Percentiles rank a stretch among this genome's conserved stretches.
Conservation (phyloP, 2,113 vertebrate species). For the Pluvianellus socialis region DNA sequence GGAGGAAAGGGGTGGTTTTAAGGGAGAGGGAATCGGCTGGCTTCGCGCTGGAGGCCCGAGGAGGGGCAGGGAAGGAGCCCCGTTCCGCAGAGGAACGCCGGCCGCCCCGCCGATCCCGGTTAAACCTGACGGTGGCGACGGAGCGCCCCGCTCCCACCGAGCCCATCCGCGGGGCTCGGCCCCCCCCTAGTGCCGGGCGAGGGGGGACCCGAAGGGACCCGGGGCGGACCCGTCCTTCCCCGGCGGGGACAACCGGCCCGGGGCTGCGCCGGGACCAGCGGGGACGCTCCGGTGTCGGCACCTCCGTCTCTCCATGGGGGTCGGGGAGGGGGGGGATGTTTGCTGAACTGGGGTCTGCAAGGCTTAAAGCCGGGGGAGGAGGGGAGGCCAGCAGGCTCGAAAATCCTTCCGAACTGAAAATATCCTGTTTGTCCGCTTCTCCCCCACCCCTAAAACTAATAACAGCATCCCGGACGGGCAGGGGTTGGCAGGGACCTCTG, state of each 20-base stretch:
- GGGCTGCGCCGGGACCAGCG: too few relatives aligned
- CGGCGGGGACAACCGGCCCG: too few relatives aligned
- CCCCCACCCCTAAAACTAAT: too few relatives aligned
- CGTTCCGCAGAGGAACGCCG: background rate
- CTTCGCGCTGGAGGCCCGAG: background rate
- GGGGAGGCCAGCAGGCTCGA: too few relatives aligned
- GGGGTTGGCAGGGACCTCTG: background rate
- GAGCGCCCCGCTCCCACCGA: background rate
- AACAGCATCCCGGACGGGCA: background rate
- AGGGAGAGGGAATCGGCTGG: background rate
- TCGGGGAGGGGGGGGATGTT: too few relatives aligned
- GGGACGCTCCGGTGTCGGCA: background rate
- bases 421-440: background rate
- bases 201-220: background rate
- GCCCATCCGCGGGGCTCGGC: background rate
- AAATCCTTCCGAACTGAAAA: background rate
- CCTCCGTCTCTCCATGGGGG: background rate
- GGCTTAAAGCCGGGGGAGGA: background rate
- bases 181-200: background rate
- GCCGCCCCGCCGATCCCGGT: too few relatives aligned
- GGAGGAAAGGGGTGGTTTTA: background rate
- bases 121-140: rapidly evolving
- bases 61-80: background rate
- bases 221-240: background rate
- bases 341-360: background rate